These are phyloP conservation scores for Anthonomus grandis DNA, from an alignment of 1,140 invertebrate genomes.

Conservation along the genomic window DNA sequence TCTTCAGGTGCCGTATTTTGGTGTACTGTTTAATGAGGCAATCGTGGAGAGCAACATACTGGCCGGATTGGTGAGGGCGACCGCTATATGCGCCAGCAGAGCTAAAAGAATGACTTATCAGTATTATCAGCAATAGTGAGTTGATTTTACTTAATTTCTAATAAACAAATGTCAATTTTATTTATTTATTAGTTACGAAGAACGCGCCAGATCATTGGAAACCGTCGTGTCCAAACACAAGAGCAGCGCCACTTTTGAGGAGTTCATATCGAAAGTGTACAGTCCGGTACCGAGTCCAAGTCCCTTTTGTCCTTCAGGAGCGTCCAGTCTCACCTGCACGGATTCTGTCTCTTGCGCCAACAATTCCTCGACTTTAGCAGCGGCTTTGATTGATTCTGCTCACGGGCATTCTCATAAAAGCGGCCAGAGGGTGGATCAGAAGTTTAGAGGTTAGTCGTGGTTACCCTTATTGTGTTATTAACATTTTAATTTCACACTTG, in stretches of 20 bases:
- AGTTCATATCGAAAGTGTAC: constrained; percentile 82
- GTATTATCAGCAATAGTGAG: constrained; percentile 89
- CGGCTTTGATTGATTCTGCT: constrained; percentile 54
- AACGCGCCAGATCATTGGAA: constrained; percentile 81
- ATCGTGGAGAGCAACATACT: constrained; percentile 81
- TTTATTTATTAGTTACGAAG: constrained; percentile 88
- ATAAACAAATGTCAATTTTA: constrained; percentile 13
- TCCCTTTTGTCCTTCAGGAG: constrained; percentile 49
- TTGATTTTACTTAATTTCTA: too few relatives aligned
- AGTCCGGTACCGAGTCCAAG: constrained; percentile 65
- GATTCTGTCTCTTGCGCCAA: constrained; percentile 30
- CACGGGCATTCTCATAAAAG: constrained; percentile 39
- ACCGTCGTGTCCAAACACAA: constrained; percentile 87
- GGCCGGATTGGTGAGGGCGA: constrained; percentile 85
- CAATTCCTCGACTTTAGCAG: constrained; percentile 50
- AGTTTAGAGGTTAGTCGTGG: constrained; percentile 40
- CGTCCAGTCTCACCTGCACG: constrained; percentile 24
- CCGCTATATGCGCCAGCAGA: constrained; percentile 88
- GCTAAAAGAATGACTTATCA: constrained; percentile 84
- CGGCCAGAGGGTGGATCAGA: constrained; percentile 39
- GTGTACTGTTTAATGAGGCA: constrained; percentile 92
- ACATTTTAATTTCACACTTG: too few relatives aligned
- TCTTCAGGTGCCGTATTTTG: constrained; percentile 85
- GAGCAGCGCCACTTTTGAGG: constrained; percentile 87
- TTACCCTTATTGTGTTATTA: too few relatives aligned